Evolutionary conservation across 2,888 invertebrate genomes (phyloP), one percentile per base, ranked within the genome.

Genomic region (Microplitis deprimator): DNA sequence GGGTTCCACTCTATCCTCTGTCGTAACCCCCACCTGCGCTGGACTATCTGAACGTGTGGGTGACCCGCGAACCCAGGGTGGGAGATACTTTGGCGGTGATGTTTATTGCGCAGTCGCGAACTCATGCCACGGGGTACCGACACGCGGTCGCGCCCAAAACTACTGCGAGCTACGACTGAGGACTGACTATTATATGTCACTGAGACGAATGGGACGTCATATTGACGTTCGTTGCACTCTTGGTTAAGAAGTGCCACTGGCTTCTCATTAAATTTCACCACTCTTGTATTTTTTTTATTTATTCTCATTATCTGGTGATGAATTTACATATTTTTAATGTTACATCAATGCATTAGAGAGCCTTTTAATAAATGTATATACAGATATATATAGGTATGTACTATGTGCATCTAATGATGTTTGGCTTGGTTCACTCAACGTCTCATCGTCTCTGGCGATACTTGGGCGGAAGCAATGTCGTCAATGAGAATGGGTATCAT

Each of bases 121-220:
- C 10, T 16, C 40, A 64, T 39, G 50, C 62, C 72, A 61, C 20
- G 72, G 41, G 64, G 38, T 77, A 64, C 68, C 72, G 64, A 69
- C 77, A 77, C 69, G 73, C 73, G 77, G 77, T 77, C 77, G 69
- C 77, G 60, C 77, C 73, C 77, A 77, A 77, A 77, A 69, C 73
- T 17, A 64, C 65, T 73, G 38, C 59, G 68, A 68, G 16, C 41
- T 73, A 13, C 13, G 50, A 50, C 4, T 62, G 68, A 68, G 16
- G 64, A 77, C 13, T 50, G 50, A 50, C 10, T 50, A 50, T 50
- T 50, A 50, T 50, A 50, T 50, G 50, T 50, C 3, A 50, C 13
- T 50, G 50, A 13, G 8, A 50, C 13, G 50, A 50, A 50, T 50
- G 50, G 50, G 50, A 68, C 69, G 73, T 77, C 72, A 73, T 73